A percentile compares a stretch with the other conserved stretches of the same genome.
Evolutionary conservation across 2,888 invertebrate genomes (phyloP).

Genomic region (Ernsta delagoae): DNA sequence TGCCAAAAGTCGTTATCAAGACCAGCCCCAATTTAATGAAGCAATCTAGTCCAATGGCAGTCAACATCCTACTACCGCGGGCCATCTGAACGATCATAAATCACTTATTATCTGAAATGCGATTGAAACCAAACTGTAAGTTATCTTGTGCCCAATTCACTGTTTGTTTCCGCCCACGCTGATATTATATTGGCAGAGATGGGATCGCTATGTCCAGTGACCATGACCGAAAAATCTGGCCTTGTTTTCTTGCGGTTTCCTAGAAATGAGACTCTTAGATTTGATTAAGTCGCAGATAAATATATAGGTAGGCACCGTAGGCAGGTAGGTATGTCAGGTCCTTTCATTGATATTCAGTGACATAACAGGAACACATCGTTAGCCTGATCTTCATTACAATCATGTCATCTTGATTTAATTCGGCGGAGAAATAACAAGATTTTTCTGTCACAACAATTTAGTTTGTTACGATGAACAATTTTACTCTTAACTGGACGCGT

Average conservation of each 20-base stretch:
- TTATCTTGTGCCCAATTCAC: constrained; percentile 24
- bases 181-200: constrained; percentile 22
- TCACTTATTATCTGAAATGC: constrained; percentile 28
- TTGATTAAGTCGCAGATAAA: too few relatives aligned
- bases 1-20: constrained; percentile 25
- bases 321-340: too few relatives aligned
- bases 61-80: constrained; percentile 10
- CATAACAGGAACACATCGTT: too few relatives aligned
- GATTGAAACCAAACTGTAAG: constrained; percentile 19
- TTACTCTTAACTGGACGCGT: too few relatives aligned
- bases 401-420: too few relatives aligned
- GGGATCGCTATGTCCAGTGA: background rate
- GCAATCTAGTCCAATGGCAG: constrained; percentile 26
- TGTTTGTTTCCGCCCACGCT: constrained; percentile 30
- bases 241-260: background rate
- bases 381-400: too few relatives aligned
- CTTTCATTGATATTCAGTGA: too few relatives aligned
- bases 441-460: too few relatives aligned
- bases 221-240: constrained; percentile 16
- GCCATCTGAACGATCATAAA: constrained; percentile 23
- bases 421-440: too few relatives aligned
- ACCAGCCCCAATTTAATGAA: constrained; percentile 15
- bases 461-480: too few relatives aligned
- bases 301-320: too few relatives aligned
- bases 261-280: background rate